These are phyloP conservation scores for Progne subis DNA, from an alignment of 2,113 vertebrate species.

Conservation along the genomic window DNA sequence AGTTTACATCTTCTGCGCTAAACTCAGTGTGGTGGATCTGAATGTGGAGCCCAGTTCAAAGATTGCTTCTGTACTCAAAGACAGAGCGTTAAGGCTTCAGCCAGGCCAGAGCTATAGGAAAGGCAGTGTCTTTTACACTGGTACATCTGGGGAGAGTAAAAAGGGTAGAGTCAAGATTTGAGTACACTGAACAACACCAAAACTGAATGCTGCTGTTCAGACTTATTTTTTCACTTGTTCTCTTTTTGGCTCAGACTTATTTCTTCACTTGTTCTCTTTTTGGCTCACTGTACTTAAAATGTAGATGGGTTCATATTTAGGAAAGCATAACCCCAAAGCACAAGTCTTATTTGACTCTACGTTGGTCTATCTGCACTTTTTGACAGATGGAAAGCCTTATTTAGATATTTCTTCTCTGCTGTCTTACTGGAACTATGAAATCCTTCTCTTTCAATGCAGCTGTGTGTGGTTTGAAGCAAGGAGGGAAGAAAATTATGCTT, in stretches of 20 bases:
- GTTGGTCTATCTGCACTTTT: not conserved
- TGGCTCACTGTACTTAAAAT: not conserved
- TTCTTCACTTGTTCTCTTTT: not conserved
- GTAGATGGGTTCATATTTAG: not conserved
- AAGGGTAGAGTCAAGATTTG: not conserved
- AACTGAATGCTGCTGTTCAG: not conserved
- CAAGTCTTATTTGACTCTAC: not conserved
- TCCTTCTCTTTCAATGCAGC: accelerated
- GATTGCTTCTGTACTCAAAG: not conserved
- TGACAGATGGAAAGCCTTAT: not conserved
- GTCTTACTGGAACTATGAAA: not conserved
- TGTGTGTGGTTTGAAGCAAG: not conserved
- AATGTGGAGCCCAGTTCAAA: not conserved
- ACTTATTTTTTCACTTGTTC: not conserved
- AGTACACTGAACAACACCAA: not conserved
- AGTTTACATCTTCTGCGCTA: not conserved
- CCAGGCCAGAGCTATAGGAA: not conserved
- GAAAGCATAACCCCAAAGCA: not conserved
- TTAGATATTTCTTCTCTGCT: not conserved
- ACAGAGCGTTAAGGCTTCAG: not conserved
- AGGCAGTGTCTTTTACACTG: not conserved
- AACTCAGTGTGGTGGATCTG: not conserved
- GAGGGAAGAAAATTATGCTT: not conserved
- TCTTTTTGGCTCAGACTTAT: not conserved
- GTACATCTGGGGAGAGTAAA: not conserved